phyloP scores from a whole-genome alignment of 2,888 invertebrate genomes.

The Calameuta pallipes region DNA sequence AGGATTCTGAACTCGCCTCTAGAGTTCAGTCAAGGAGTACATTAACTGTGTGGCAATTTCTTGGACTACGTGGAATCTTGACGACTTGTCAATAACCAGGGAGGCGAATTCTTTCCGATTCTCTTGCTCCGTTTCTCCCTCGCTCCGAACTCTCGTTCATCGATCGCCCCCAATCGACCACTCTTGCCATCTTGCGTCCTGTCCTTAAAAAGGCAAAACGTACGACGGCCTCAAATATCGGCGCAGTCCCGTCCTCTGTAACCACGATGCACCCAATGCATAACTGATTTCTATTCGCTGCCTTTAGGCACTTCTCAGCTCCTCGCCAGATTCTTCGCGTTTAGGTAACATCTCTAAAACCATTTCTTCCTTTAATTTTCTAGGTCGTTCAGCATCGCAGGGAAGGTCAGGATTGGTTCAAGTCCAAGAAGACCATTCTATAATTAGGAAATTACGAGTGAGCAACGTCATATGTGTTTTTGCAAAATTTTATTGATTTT shows the following conservation, averaged over 20 bases:
- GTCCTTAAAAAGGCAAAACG: constrained; percentile 38
- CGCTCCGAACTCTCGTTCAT: constrained; percentile 56
- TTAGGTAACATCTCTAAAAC: not conserved
- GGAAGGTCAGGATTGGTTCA: constrained; percentile 64
- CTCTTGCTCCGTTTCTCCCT: no score
- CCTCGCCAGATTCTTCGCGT: not conserved
- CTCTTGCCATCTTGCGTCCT: constrained; percentile 51
- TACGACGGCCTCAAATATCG: not conserved
- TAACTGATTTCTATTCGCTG: not conserved
- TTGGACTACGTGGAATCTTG: not conserved
- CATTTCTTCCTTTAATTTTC: constrained; percentile 40
- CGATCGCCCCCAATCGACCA: constrained; percentile 63
- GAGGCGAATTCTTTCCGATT: not conserved
- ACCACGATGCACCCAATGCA: not conserved
- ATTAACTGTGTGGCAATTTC: not conserved
- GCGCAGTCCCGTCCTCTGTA: not conserved
- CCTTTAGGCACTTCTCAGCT: not conserved
- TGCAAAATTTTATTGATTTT: not conserved
- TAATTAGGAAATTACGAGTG: constrained; percentile 6
- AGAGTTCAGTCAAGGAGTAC: not conserved
- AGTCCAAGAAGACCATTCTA: constrained; percentile 47
- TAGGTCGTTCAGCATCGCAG: constrained; percentile 57
- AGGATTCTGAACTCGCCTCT: not conserved
- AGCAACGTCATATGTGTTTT: not conserved
- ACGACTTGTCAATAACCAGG: not conserved